phyloP scores from a whole-genome alignment of 2,797 vertebrate species.

The Myotis myotis region DNA sequence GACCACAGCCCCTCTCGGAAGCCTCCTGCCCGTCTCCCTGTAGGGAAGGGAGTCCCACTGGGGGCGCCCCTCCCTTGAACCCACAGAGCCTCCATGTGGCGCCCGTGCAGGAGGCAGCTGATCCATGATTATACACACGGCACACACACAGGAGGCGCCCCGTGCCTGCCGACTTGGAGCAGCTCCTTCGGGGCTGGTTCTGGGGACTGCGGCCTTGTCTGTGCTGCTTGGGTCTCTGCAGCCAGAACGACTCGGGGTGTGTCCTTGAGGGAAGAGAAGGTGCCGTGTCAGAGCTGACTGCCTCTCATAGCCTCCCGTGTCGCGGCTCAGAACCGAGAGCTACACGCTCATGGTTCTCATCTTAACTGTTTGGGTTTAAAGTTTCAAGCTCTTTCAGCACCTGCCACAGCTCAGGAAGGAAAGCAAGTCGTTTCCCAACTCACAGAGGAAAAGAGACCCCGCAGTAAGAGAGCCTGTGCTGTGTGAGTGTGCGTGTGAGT shows the following conservation, averaged over 20 bases:
- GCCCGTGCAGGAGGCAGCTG: too few species aligned
- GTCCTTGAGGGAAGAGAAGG: neutral
- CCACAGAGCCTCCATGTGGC: too few species aligned
- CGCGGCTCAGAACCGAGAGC: too few species aligned
- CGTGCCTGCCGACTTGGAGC: too few species aligned
- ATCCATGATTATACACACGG: too few species aligned
- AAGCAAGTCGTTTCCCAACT: neutral
- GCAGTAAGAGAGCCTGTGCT: neutral
- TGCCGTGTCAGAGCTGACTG: too few species aligned
- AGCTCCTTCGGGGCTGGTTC: neutral
- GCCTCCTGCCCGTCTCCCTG: accelerated
- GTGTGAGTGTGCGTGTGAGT: too few species aligned
- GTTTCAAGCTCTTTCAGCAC: neutral
- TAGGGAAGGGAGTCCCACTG: neutral
- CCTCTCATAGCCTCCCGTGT: too few species aligned
- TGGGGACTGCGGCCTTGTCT: neutral
- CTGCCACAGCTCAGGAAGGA: neutral
- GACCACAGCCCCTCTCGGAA: neutral
- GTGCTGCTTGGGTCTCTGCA: neutral
- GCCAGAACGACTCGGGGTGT: too few species aligned
- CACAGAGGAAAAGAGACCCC: neutral
- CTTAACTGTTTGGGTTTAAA: neutral
- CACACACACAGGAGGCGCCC: too few species aligned
- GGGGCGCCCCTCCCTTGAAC: too few species aligned
- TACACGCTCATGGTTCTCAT: neutral